Conservation (phyloP, 1,140 invertebrate genomes). For the Panagrolaimus sp. region DNA sequence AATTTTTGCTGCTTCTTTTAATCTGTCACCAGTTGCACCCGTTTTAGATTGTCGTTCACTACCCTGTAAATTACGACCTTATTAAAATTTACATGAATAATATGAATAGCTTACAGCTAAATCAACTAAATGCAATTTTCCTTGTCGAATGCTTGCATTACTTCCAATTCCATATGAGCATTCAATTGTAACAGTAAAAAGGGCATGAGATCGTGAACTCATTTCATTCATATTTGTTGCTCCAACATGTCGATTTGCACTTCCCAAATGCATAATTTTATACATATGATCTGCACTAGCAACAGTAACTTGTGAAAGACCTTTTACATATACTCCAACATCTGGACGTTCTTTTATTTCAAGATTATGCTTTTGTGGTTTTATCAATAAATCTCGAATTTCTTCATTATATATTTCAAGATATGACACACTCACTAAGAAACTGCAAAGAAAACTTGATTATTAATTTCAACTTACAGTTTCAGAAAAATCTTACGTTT, state of each 20-base stretch:
- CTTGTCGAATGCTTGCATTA: conserved; percentile 69
- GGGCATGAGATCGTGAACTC: conserved; percentile 87
- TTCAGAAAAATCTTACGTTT: conserved; percentile 64
- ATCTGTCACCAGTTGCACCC: conserved; percentile 76
- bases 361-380: conserved; percentile 36
- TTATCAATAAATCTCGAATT: conserved; percentile 71
- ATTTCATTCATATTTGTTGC: conserved; percentile 91
- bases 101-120: conserved; percentile 68
- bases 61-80: conserved; percentile 32
- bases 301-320: conserved; percentile 72
- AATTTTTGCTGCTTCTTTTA: conserved; percentile 90
- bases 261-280: conserved; percentile 72
- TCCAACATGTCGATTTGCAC: conserved; percentile 70
- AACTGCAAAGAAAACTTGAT: conserved; percentile 62
- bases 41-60: conserved; percentile 68
- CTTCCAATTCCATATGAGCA: conserved; percentile 63
- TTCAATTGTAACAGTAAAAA: conserved; percentile 75
- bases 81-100: background rate
- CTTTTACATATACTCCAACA: conserved; percentile 76
- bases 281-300: conserved; percentile 77
- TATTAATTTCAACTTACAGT: no score
- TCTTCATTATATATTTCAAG: conserved; percentile 88
- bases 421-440: conserved; percentile 80
- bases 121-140: conserved; percentile 78
- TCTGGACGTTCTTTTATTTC: conserved; percentile 73